These are phyloP conservation scores for Calidris pygmaea DNA, from an alignment of 2,113 vertebrate species.

Conservation along the genomic window DNA sequence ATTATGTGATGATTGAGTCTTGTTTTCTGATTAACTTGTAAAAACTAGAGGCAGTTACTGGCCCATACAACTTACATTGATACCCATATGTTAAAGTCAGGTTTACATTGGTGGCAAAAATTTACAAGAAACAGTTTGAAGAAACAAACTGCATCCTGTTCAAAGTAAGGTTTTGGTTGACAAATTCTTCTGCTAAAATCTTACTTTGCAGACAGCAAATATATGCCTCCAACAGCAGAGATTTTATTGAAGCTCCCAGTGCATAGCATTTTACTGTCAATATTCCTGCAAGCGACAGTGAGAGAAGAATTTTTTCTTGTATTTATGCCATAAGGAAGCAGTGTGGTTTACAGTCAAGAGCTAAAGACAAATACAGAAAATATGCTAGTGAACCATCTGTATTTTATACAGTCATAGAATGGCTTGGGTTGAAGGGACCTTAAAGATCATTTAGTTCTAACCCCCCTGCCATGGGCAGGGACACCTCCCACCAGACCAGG, in stretches of 20 bases:
- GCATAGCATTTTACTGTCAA: background rate
- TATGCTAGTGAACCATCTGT: fast-evolving
- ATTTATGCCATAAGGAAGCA: fast-evolving
- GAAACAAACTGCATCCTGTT: background rate
- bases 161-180: background rate
- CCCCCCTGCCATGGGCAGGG: background rate
- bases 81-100: background rate
- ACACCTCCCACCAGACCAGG: background rate
- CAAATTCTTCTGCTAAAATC: background rate
- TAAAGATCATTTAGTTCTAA: background rate
- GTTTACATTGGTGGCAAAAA: background rate
- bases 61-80: background rate
- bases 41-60: background rate
- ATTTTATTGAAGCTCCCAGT: background rate
- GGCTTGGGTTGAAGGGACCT: background rate
- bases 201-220: background rate
- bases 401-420: background rate
- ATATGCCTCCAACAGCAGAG: background rate
- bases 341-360: background rate
- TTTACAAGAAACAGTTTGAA: background rate
- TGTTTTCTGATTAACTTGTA: background rate
- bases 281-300: background rate
- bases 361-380: background rate
- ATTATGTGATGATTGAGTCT: background rate
- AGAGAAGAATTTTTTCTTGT: background rate